Evolutionary conservation across 2,888 invertebrate species (phyloP).

Genomic region (Scaeva pyrastri): DNA sequence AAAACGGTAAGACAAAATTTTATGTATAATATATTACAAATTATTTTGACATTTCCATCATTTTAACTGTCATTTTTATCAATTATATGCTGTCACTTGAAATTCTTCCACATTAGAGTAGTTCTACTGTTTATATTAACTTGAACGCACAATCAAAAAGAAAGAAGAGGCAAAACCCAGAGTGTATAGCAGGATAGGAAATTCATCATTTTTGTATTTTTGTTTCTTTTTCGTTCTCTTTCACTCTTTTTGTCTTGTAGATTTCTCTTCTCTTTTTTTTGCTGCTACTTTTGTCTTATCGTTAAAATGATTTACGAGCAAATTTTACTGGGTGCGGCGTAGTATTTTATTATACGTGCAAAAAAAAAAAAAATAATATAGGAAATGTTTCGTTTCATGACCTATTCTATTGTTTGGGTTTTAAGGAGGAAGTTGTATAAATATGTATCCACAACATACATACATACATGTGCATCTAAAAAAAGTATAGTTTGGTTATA

Average conservation of each 20-base stretch:
- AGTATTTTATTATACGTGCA: slow-evolving; percentile 66
- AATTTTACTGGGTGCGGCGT: slow-evolving; percentile 63
- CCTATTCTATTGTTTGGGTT: slow-evolving; percentile 49
- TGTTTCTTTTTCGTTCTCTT: background rate
- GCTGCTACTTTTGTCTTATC: slow-evolving; percentile 49
- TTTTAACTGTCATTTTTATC: too few species aligned
- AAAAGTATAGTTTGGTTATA: background rate
- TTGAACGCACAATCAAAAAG: background rate
- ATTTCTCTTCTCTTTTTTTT: background rate
- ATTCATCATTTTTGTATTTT: slow-evolving; percentile 45
- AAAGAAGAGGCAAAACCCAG: background rate
- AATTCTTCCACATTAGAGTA: background rate
- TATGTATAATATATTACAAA: too few species aligned
- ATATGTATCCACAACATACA: background rate
- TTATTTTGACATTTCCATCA: too few species aligned
- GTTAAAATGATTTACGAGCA: slow-evolving; percentile 73
- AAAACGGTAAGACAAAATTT: too few species aligned
- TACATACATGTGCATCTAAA: too few species aligned
- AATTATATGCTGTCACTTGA: too few species aligned
- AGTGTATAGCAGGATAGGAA: slow-evolving; percentile 13
- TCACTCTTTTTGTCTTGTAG: background rate
- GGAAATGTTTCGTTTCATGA: slow-evolving; percentile 63
- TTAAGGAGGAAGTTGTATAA: slow-evolving; percentile 14
- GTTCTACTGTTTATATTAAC: slow-evolving; percentile 21
- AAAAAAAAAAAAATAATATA: slow-evolving; percentile 62